Evolutionary conservation across 64 coral and sea anemone genomes (phyloP).

Genomic region (Dendrophyllia cribrosa): DNA sequence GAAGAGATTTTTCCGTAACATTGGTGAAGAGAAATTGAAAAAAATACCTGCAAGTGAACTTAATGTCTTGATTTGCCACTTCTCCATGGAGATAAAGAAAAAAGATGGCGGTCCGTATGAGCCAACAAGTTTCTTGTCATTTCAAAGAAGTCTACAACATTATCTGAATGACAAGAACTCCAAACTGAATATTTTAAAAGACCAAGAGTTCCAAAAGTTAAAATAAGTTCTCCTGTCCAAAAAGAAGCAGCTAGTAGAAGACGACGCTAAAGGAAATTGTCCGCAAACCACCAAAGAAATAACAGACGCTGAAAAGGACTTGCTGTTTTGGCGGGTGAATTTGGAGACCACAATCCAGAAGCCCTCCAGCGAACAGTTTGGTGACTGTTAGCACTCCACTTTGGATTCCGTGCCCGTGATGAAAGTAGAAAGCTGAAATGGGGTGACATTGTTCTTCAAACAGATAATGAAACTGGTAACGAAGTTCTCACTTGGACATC

Average conservation of each 20-base stretch:
- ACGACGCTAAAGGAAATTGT: slow-evolving; percentile 60
- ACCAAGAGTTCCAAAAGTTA: slow-evolving; percentile 21
- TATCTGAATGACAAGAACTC: slow-evolving; percentile 45
- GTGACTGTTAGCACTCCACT: slow-evolving; percentile 62
- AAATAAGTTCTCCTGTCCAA: slow-evolving; percentile 16
- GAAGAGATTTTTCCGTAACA: slow-evolving; percentile 15
- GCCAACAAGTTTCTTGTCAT: slow-evolving; percentile 35
- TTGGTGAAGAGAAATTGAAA: slow-evolving; percentile 37
- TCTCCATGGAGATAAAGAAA: slow-evolving; percentile 69
- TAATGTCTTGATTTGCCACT: slow-evolving; percentile 44
- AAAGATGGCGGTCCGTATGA: slow-evolving; percentile 70
- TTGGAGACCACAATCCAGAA: slow-evolving; percentile 57
- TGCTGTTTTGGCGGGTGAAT: slow-evolving; percentile 54
- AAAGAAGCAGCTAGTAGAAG: slow-evolving; percentile 28
- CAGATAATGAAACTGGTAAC: slow-evolving; percentile 38
- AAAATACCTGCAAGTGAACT: slow-evolving; percentile 65
- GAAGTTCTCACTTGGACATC: slow-evolving; percentile 27
- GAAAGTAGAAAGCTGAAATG: slow-evolving; percentile 63
- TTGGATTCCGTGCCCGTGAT: slow-evolving; percentile 59
- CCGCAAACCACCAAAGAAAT: slow-evolving; percentile 45
- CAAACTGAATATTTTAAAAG: slow-evolving; percentile 51
- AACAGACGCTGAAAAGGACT: slow-evolving; percentile 58
- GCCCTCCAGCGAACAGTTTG: slow-evolving; percentile 52
- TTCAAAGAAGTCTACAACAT: slow-evolving; percentile 65
- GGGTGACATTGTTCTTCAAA: slow-evolving; percentile 41